Percentiles rank a stretch among this genome's conserved stretches.
These are phyloP conservation scores for Butorides virescens DNA, from an alignment of 2,113 vertebrate species.

Conservation along the genomic window DNA sequence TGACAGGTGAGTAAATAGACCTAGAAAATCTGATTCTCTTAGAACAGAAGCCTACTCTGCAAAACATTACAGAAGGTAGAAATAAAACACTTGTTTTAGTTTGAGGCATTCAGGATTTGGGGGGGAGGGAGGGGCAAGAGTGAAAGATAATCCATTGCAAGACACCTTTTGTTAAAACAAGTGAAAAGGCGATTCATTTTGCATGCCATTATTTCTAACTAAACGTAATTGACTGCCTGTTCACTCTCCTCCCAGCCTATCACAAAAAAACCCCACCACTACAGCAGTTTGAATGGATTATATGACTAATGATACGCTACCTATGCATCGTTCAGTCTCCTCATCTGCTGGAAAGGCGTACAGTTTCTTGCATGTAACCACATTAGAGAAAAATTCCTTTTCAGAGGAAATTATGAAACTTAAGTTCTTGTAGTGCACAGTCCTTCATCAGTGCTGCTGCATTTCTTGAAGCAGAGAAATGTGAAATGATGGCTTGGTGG, in stretches of 20 bases:
- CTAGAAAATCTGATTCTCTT: not conserved
- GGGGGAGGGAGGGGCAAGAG: not conserved
- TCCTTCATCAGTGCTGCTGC: not conserved
- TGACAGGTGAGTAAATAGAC: not conserved
- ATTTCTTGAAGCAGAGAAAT: not conserved
- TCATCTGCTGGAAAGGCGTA: not conserved
- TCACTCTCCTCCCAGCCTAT: not conserved
- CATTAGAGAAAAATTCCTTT: not conserved
- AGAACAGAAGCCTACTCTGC: not conserved
- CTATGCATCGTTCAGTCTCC: not conserved
- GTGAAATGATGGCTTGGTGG: not conserved
- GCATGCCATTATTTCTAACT: not conserved
- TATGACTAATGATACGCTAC: not conserved
- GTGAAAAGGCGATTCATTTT: not conserved
- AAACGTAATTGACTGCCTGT: not conserved
- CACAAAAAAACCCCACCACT: not conserved
- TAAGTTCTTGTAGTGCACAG: not conserved
- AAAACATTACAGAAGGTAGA: not conserved
- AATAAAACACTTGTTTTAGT: not conserved
- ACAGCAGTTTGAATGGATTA: not conserved
- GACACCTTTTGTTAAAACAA: not conserved
- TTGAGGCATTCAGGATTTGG: not conserved
- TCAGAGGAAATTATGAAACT: not conserved
- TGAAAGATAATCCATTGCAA: not conserved
- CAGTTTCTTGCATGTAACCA: not conserved